Percentiles rank a stretch among this genome's conserved stretches.
These are phyloP conservation scores for Anticlea derivata DNA, from an alignment of 2,888 invertebrate species.

Conservation along the genomic window DNA sequence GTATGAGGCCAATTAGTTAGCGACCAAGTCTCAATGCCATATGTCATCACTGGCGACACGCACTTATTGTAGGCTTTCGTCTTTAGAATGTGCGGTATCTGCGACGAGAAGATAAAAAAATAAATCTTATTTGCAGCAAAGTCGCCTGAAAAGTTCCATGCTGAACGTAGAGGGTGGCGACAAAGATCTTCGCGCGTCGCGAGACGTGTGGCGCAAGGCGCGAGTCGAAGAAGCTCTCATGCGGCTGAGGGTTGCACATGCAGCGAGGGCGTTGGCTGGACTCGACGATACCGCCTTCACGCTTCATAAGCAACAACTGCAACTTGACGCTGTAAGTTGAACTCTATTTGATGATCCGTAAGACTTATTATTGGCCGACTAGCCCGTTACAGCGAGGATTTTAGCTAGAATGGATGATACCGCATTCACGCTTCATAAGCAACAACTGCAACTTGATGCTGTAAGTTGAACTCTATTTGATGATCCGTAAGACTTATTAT, in stretches of 20 bases:
- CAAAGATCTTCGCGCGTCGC: constrained; percentile 53
- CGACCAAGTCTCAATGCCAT: no score
- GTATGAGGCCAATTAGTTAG: no score
- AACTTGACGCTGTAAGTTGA: constrained; percentile 86
- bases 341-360: not conserved
- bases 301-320: constrained; percentile 87
- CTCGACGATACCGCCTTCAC: constrained; percentile 86
- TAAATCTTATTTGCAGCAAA: constrained; percentile 60
- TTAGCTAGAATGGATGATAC: no score
- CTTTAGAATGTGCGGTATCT: no score
- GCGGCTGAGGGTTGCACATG: constrained; percentile 86
- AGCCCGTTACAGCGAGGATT: no score
- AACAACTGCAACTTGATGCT: no score
- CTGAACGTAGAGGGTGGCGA: constrained; percentile 69
- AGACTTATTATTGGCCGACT: not conserved
- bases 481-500: no score
- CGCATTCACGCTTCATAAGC: no score
- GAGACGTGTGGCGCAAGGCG: constrained; percentile 59
- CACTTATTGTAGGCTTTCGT: no score
- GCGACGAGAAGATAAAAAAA: no score
- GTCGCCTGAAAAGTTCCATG: constrained; percentile 63
- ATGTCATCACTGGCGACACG: no score
- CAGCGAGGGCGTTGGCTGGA: constrained; percentile 85
- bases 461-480: no score
- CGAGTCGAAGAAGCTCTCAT: constrained; percentile 86